Evolutionary conservation across 2,888 invertebrate species (phyloP).

Genomic region (Maniola hyperantus): DNA sequence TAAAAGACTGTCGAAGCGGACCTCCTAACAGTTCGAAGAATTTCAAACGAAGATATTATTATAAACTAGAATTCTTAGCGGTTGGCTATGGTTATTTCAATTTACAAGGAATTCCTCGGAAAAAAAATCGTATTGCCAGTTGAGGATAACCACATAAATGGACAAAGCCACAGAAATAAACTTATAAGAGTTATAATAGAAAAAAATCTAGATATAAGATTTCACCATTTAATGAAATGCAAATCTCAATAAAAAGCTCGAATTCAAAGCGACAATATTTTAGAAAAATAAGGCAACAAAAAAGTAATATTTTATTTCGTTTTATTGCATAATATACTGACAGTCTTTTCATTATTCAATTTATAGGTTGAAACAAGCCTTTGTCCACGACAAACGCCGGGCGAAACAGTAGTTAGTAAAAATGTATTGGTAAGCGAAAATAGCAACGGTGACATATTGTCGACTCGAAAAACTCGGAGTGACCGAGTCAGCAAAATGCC

Average conservation of each 20-base stretch:
- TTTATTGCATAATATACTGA: too few relatives aligned
- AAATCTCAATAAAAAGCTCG: not conserved
- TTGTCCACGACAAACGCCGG: too few relatives aligned
- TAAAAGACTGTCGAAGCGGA: too few relatives aligned
- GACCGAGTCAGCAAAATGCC: too few relatives aligned
- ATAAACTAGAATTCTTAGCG: not conserved
- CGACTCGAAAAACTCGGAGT: too few relatives aligned
- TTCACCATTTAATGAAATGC: not conserved
- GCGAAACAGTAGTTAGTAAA: too few relatives aligned
- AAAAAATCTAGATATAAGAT: constrained; percentile 8
- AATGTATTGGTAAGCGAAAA: too few relatives aligned
- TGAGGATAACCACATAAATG: not conserved
- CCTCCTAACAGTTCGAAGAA: too few relatives aligned
- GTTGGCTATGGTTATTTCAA: not conserved
- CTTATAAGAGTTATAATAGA: not conserved
- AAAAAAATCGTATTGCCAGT: not conserved
- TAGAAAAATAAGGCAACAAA: constrained; percentile 1
- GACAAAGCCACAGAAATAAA: not conserved
- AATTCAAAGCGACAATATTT: not conserved
- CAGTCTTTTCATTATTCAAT: too few relatives aligned
- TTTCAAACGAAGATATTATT: not conserved
- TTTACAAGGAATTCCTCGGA: not conserved
- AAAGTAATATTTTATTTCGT: too few relatives aligned
- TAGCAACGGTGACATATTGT: too few relatives aligned
- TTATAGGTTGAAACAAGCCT: too few relatives aligned